Evolutionary conservation across 2,797 vertebrate species (phyloP).

Genomic region (Macrochelys suwanniensis): DNA sequence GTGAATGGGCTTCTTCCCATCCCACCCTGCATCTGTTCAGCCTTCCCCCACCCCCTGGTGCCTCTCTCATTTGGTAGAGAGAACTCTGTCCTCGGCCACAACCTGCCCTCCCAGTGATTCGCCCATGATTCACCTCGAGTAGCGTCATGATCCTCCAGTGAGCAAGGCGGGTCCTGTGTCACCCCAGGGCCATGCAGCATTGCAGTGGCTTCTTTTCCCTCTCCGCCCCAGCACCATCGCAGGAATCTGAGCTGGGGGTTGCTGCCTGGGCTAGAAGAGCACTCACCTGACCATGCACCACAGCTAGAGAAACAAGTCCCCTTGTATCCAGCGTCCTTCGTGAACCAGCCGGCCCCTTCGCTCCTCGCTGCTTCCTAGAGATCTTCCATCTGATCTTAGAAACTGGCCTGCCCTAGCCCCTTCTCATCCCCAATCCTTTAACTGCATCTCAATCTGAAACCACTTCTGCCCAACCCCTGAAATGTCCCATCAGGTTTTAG

Average conservation of each 20-base stretch:
- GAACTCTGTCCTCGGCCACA: conserved; percentile 1
- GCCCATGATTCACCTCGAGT: conserved; percentile 49
- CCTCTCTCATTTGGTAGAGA: conserved; percentile 62
- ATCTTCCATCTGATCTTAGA: background rate
- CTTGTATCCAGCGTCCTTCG: background rate
- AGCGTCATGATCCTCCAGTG: conserved; percentile 42
- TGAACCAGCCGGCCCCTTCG: background rate
- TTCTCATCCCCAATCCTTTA: conserved; percentile 52
- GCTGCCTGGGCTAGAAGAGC: conserved; percentile 52
- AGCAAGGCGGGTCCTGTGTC: conserved; percentile 32
- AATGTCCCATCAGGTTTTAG: conserved; percentile 11
- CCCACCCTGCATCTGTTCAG: conserved; percentile 18
- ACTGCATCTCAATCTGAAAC: conserved; percentile 27
- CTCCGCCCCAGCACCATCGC: background rate
- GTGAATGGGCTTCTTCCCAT: background rate
- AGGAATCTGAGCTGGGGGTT: conserved; percentile 18
- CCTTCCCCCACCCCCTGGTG: conserved; percentile 42
- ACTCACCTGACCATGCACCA: conserved; percentile 55
- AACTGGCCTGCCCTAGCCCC: conserved; percentile 19
- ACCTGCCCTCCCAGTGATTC: conserved; percentile 19
- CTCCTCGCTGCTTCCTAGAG: conserved; percentile 27
- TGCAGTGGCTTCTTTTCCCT: conserved; percentile 39
- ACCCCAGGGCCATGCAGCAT: conserved; percentile 35
- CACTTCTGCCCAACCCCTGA: conserved; percentile 22
- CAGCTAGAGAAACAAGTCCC: conserved; percentile 9